A percentile compares a stretch with the other conserved stretches of the same genome.
These are phyloP conservation scores for Strix aluco DNA, from an alignment of 2,113 vertebrate genomes.

Conservation along the genomic window DNA sequence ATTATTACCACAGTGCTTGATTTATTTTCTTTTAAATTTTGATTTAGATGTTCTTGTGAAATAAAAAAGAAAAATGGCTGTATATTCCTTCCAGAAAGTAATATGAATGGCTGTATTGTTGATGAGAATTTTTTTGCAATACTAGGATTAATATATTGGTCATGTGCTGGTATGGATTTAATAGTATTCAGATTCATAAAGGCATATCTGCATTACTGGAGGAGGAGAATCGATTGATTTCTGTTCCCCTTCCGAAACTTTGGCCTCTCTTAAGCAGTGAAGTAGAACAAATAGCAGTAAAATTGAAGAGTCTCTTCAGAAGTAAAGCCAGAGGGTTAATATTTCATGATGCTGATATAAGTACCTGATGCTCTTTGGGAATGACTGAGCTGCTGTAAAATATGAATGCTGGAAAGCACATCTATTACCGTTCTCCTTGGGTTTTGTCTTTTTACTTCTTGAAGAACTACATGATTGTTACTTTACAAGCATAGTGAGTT, in stretches of 20 bases:
- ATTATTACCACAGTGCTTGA: slow-evolving; percentile 45
- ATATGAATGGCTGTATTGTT: slow-evolving; percentile 30
- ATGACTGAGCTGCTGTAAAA: slow-evolving; percentile 23
- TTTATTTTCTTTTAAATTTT: slow-evolving; percentile 61
- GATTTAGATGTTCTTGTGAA: slow-evolving; percentile 34
- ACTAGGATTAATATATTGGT: slow-evolving; percentile 24
- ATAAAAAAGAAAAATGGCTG: slow-evolving; percentile 49
- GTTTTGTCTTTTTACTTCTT: neutral
- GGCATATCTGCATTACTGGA: slow-evolving; percentile 26
- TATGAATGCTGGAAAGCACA: neutral
- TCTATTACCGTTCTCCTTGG: neutral
- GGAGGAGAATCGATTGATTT: neutral
- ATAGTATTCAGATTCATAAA: slow-evolving; percentile 34
- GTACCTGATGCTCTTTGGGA: slow-evolving; percentile 13
- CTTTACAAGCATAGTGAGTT: neutral
- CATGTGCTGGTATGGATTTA: slow-evolving; percentile 35
- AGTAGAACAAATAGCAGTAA: slow-evolving; percentile 19
- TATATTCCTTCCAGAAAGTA: slow-evolving; percentile 48
- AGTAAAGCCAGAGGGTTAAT: neutral
- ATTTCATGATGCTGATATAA: slow-evolving; percentile 21
- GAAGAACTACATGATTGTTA: neutral
- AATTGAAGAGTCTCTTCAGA: slow-evolving; percentile 27
- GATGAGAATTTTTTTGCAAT: slow-evolving; percentile 9
- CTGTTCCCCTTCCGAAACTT: neutral
- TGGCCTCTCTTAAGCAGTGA: neutral